Conservation (phyloP, 2,888 invertebrate species). For the Rapana venosa region DNA sequence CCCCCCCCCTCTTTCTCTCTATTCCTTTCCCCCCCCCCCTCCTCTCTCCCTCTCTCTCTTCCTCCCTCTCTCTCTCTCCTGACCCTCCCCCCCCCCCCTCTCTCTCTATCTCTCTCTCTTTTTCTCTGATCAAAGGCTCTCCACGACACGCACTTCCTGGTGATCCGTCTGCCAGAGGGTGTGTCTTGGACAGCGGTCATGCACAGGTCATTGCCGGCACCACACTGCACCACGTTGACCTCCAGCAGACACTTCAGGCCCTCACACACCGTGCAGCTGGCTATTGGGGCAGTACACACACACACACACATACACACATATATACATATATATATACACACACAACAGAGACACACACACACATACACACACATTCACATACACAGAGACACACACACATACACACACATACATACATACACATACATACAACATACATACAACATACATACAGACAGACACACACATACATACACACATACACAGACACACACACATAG, state of each 20-base stretch:
- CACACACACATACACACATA: background rate
- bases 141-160: background rate
- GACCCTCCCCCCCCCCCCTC: background rate
- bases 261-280: slow-evolving; percentile 4
- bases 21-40: background rate
- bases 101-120: too few relatives aligned
- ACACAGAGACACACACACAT: background rate
- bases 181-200: slow-evolving; percentile 10
- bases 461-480: background rate
- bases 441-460: background rate
- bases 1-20: background rate
- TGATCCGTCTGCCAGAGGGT: background rate
- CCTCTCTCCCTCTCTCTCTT: background rate
- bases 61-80: background rate
- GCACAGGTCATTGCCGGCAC: background rate
- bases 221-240: slow-evolving; percentile 6
- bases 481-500: background rate
- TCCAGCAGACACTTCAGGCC: background rate
- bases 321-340: background rate
- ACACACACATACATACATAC: background rate
- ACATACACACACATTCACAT: background rate
- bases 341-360: background rate
- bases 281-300: background rate
- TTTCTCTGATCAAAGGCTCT: too few relatives aligned
- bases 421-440: background rate